Conservation (phyloP, 2,113 vertebrate genomes). For the Rhabdomys dilectus region DNA sequence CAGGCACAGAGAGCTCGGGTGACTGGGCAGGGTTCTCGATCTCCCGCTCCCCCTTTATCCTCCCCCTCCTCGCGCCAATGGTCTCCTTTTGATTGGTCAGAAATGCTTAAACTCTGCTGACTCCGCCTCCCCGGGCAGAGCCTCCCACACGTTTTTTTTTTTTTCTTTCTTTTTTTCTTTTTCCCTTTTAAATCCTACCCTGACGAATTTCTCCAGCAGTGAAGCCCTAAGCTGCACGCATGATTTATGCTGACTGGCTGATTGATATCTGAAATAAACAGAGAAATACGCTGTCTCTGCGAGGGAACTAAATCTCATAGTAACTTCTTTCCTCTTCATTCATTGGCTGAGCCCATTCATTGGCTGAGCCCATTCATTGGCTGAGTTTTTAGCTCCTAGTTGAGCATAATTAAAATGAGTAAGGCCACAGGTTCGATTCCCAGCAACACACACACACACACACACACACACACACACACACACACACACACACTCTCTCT, state of each 20-base stretch:
- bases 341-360: too few relatives aligned
- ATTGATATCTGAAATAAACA: constrained; percentile 18
- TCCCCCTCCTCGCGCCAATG: not conserved
- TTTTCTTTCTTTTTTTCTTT: not conserved
- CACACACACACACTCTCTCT: not conserved
- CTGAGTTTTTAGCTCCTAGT: not conserved
- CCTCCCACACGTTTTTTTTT: not conserved
- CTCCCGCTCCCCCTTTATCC: constrained; percentile 60
- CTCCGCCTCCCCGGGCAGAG: constrained; percentile 72
- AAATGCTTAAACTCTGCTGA: constrained; percentile 51
- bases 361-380: too few relatives aligned
- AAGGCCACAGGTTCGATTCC: not conserved
- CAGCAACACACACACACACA: not conserved
- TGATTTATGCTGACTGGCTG: not conserved
- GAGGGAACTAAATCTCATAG: not conserved
- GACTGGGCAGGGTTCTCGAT: constrained; percentile 62
- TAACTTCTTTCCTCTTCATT: not conserved
- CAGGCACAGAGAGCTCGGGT: not conserved
- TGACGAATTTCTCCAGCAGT: constrained; percentile 22
- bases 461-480: not conserved
- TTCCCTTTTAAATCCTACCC: not conserved
- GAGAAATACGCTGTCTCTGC: not conserved
- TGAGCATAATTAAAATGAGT: not conserved
- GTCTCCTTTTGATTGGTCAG: constrained; percentile 80
- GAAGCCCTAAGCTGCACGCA: not conserved